Percentiles rank a stretch among this genome's conserved stretches.
These are phyloP conservation scores for Archilochus colubris DNA, from an alignment of 2,113 vertebrate genomes.

Conservation along the genomic window DNA sequence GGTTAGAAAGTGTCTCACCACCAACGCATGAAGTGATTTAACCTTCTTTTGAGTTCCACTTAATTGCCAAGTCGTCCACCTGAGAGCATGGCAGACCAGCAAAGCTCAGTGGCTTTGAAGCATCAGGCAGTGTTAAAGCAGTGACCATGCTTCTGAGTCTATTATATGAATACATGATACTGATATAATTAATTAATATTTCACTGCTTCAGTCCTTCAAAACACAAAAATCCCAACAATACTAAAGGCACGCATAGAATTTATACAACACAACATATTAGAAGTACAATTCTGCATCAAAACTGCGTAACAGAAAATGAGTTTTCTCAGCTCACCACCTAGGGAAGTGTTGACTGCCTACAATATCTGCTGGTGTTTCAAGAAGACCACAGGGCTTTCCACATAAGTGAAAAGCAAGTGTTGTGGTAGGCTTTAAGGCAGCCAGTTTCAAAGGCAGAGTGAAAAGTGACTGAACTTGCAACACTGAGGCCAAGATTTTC, in stretches of 20 bases:
- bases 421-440: not conserved
- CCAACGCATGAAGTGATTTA: not conserved
- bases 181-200: not conserved
- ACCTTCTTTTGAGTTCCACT: not conserved
- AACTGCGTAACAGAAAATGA: not conserved
- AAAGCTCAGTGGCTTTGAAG: accelerated
- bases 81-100: accelerated
- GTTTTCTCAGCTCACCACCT: not conserved
- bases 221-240: not conserved
- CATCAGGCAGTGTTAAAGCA: not conserved
- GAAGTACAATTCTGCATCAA: not conserved
- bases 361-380: not conserved
- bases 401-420: not conserved
- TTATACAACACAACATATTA: not conserved
- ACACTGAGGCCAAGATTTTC: not conserved
- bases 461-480: not conserved
- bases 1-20: not conserved
- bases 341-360: not conserved
- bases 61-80: not conserved
- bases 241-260: not conserved
- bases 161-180: not conserved
- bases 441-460: not conserved
- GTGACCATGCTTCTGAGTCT: not conserved
- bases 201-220: not conserved
- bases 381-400: not conserved